phyloP scores from a whole-genome alignment of 2,888 invertebrate genomes.

The Amiota mariae region DNA sequence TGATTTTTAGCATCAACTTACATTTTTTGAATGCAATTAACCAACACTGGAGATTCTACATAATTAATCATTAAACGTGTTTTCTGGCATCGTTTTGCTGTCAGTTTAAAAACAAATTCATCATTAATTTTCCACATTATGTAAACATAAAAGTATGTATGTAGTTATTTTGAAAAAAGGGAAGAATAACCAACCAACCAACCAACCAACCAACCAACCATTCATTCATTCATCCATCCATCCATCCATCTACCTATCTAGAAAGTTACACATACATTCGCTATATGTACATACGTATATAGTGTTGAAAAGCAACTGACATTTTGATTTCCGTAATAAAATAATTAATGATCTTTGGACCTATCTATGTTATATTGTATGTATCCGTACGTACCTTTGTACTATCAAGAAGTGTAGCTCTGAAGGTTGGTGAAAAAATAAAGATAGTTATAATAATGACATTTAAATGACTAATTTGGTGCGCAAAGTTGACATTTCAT shows the following conservation, averaged over 20 bases:
- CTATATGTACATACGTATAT: not conserved
- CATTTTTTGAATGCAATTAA: no score
- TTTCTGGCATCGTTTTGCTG: not conserved
- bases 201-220: not conserved
- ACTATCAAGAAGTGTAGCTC: not conserved
- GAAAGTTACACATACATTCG: no score
- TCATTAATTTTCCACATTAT: constrained; percentile 65
- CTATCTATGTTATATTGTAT: not conserved
- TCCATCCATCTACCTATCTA: no score
- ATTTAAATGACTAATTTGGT: constrained; percentile 55
- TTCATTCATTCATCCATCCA: no score
- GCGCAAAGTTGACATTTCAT: constrained; percentile 25
- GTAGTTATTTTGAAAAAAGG: not conserved
- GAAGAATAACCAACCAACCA: not conserved
- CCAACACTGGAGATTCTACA: not conserved
- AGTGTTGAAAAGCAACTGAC: constrained; percentile 62
- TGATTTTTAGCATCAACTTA: no score
- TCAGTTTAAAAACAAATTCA: constrained; percentile 50
- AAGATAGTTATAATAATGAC: constrained; percentile 58
- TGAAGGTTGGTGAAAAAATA: not conserved
- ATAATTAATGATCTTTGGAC: constrained; percentile 60
- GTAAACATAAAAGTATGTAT: constrained; percentile 51
- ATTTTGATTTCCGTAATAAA: constrained; percentile 69
- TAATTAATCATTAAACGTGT: not conserved
- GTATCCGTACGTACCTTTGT: no score